Base-by-base conservation (phyloP, 2,797 vertebrate species). In the Anomalospiza imberbis region DNA sequence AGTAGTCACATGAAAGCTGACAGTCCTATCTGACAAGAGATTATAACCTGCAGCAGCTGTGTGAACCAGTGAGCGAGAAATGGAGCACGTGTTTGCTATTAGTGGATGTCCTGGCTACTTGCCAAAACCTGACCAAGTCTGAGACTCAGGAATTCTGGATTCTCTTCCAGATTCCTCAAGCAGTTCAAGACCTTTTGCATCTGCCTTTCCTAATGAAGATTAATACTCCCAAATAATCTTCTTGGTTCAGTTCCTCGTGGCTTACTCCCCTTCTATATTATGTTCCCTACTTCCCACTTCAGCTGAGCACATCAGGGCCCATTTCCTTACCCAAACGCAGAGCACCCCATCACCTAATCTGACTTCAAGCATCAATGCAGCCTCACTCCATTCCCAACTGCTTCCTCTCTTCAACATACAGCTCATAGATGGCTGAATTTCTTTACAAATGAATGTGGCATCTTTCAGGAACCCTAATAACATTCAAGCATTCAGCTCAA, bases 1-100 rank as follows among this genome's bases (percentile, higher is more conserved):
- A 78, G 47, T 9, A 88, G 68, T 20, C 80, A 51, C 34, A 51
- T 22, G 16, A 88, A 88, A 72, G 82, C 47, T 88, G 65, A 57
- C 72, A 92, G 75, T 75, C 57, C 36, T 62, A 38, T 76, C 63
- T 36, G 50, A 51, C 38, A 31, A 3, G 70, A 54, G 60, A 92
- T 36, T 38, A 40, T 24, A 83, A 94, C 72, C 57, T 68, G 24
- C 22, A 94, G 36, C 93, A 95, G 94, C 78, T 91, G 72, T 80
- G 61, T 65, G 72, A 93, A 54, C 38, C 24, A 89, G 45, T 42
- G 74, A 78, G 55, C 66, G 17, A 74, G 16, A 84, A 96, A 89
- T 4, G 42, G 44, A 79, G 38, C 28, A 75, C 1, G 0, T 18
- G 13, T 22, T 51, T 74, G 71, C 71, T 82, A 13, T 19, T 36